phyloP scores from a whole-genome alignment of 2,888 invertebrate genomes.

The Conistra vaccinii region DNA sequence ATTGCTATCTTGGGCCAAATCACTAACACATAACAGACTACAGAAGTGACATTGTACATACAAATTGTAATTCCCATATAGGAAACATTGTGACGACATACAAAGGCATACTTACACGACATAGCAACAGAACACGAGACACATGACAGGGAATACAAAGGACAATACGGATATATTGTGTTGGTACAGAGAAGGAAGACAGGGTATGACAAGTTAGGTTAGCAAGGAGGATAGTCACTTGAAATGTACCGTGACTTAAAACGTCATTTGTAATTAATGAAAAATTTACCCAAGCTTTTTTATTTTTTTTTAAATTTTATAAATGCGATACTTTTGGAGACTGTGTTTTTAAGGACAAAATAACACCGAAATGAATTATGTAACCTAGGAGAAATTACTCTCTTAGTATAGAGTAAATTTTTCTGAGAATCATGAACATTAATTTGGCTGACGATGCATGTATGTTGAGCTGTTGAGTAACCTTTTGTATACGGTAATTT shows the following conservation, averaged over 20 bases:
- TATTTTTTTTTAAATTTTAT: background rate
- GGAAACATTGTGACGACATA: constrained; percentile 34
- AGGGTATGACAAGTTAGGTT: constrained; percentile 23
- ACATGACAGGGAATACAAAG: constrained; percentile 40
- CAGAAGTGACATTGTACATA: constrained; percentile 25
- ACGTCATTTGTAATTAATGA: background rate
- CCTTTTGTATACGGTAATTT: background rate
- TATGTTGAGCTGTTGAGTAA: background rate
- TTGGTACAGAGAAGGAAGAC: background rate
- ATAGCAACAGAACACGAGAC: constrained; percentile 27
- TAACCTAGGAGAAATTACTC: background rate
- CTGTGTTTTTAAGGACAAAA: background rate
- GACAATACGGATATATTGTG: constrained; percentile 21
- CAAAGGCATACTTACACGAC: constrained; percentile 37
- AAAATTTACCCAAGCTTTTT: background rate
- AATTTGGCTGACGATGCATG: background rate
- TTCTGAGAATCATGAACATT: too few relatives aligned
- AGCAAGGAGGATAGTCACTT: background rate
- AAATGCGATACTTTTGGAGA: too few relatives aligned
- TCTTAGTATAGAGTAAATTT: too few relatives aligned
- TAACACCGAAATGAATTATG: background rate
- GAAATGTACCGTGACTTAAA: background rate
- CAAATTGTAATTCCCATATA: constrained; percentile 38
- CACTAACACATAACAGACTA: background rate
- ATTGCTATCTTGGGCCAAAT: background rate